Conservation (phyloP, 2,113 vertebrate species). For the Lethenteron camtschaticum region DNA sequence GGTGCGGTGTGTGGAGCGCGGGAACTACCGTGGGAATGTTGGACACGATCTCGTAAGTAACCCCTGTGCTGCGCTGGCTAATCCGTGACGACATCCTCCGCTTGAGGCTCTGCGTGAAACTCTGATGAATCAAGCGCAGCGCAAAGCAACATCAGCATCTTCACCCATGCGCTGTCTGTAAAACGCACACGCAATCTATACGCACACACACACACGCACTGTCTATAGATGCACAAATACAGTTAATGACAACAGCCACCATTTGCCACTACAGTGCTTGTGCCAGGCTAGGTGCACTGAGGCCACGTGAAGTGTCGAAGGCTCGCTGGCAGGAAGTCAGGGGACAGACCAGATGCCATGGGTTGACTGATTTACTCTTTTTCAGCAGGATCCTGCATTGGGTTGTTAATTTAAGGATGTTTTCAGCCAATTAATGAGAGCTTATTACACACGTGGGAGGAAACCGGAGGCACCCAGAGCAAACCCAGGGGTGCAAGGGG, state of each 20-base stretch:
- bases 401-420: no score
- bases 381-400: neutral
- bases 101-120: conserved; percentile 93
- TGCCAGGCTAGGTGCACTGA: neutral
- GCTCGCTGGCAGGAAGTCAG: neutral
- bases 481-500: no score
- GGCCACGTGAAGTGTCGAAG: neutral
- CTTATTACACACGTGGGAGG: no score
- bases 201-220: conserved; percentile 4
- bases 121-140: conserved; percentile 27
- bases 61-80: conserved; percentile 55
- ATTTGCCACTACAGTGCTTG: neutral
- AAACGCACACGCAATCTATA: neutral
- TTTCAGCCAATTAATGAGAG: no score
- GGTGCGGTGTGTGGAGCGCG: neutral
- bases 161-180: neutral
- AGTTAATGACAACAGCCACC: neutral
- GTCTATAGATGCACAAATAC: neutral
- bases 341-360: neutral
- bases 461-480: no score
- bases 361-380: neutral
- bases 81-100: conserved; percentile 82
- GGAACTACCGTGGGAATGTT: conserved; percentile 83
- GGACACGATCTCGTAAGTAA: conserved; percentile 89
- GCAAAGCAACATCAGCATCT: neutral